These are phyloP conservation scores for Catocala fraxini DNA, from an alignment of 2,888 invertebrate species.

Conservation along the genomic window DNA sequence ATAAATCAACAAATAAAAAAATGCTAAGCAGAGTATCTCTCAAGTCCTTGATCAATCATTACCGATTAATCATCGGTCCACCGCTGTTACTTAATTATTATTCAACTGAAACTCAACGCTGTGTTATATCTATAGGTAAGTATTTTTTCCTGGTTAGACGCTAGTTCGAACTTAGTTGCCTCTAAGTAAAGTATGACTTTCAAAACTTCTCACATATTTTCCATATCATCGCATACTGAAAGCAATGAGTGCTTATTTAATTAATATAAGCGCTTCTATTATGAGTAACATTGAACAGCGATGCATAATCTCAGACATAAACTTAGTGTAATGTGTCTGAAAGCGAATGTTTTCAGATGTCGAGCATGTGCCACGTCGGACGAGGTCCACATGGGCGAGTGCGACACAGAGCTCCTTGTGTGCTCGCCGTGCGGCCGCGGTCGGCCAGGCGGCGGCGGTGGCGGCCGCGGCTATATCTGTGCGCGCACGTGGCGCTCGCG, in stretches of 20 bases:
- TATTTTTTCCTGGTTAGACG: too few relatives aligned
- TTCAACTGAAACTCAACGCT: too few relatives aligned
- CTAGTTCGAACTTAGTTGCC: too few relatives aligned
- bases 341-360: conserved; percentile 66
- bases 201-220: too few relatives aligned
- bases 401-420: conserved; percentile 74
- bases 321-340: conserved; percentile 31
- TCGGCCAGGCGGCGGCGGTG: conserved; percentile 7
- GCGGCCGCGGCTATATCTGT: conserved; percentile 49
- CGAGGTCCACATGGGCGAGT: conserved; percentile 58
- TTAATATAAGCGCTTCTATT: background rate
- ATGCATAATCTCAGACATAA: conserved; percentile 30
- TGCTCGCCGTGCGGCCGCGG: conserved; percentile 26
- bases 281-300: conserved; percentile 11
- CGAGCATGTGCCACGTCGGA: conserved; percentile 66
- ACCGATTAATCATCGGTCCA: too few relatives aligned
- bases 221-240: background rate
- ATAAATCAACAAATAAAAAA: too few relatives aligned
- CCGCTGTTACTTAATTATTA: too few relatives aligned
- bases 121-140: too few relatives aligned
- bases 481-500: conserved; percentile 51
- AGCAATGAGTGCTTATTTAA: background rate
- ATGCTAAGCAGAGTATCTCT: too few relatives aligned
- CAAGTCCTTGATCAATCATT: too few relatives aligned
- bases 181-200: too few relatives aligned